Evolutionary conservation across 2,888 invertebrate species (phyloP), one percentile per base, ranked within the genome.

Genomic region (Thereva unica): DNA sequence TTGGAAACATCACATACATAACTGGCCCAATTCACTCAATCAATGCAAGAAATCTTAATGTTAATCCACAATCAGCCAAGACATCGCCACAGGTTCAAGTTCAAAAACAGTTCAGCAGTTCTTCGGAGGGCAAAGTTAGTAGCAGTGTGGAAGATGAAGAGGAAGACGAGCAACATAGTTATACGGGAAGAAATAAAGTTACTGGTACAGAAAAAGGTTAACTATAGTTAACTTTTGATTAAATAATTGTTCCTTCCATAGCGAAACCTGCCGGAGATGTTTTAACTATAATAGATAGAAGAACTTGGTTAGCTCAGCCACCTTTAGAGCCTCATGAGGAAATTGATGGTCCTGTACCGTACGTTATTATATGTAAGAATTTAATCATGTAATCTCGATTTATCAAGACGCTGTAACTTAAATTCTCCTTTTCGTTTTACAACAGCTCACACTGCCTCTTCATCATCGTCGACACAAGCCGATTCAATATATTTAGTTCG

Each of bases 391-490:
- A 47, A 37, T 59, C n/a, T 49, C 9, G 57, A 35, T 56, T 47
- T 57, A 54, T 40, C 4, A 55, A 47, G 49, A 23, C 4, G 35
- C 8, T 41, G 10, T 10, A 3, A 47, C 10, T 55, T 42, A n/a
- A 35, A 66, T 34, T 42, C 23, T 38, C 7, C 50, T 34, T 52
- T n/a, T 34, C 4, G 5, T 23, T 50, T 50, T 50, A 53, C 52
- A 74, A 10, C 67, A 84, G 84, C 78, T 49, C 84, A 85, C 70
- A 83, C 84, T 2, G 84, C 83, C 41, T 82, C 83, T 2, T 82
- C 83, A 71, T 81, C 81, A 70, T 80, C 78, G 0, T 76, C 74
- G 57, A 81, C 80, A 10, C 80, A 82, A 71, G 78, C 82, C 1
- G 82, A 83, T 52, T 83, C 83, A 70, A 76, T 82, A 52, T 77